phyloP scores from a whole-genome alignment of 2,113 vertebrate genomes.

The Myanophis thanlyinensis region DNA sequence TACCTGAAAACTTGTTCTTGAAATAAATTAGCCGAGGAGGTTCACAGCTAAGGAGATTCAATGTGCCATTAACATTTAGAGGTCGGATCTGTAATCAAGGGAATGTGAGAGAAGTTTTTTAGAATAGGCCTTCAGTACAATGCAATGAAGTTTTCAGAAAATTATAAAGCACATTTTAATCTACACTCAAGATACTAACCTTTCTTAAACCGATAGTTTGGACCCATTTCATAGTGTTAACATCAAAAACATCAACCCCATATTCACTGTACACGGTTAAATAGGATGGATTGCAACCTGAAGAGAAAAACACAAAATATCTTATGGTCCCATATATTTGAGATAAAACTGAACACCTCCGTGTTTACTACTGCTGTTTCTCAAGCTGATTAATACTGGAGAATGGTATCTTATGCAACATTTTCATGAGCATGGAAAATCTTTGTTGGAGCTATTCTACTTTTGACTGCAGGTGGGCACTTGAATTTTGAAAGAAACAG shows the following conservation, averaged over 20 bases:
- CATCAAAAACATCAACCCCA: slow-evolving; percentile 92
- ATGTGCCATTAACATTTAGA: slow-evolving; percentile 85
- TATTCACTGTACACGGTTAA: slow-evolving; percentile 95
- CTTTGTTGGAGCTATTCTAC: not conserved
- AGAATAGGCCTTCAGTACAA: slow-evolving; percentile 20
- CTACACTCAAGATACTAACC: slow-evolving; percentile 65
- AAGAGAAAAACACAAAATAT: slow-evolving; percentile 32
- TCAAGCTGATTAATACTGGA: not conserved
- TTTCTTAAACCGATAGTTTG: slow-evolving; percentile 92
- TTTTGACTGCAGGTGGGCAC: not conserved
- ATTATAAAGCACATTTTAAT: not conserved
- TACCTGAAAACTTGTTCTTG: slow-evolving; percentile 85
- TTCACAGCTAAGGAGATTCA: slow-evolving; percentile 90
- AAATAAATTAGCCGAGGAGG: slow-evolving; percentile 91
- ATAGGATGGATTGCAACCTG: slow-evolving; percentile 88
- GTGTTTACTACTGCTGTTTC: not conserved
- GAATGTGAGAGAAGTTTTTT: slow-evolving; percentile 24
- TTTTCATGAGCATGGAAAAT: not conserved
- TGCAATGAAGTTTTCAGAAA: not conserved
- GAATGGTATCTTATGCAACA: not conserved
- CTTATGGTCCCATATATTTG: not conserved
- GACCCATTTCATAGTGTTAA: slow-evolving; percentile 90
- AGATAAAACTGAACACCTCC: not conserved
- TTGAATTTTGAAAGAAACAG: not conserved
- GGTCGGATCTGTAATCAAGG: slow-evolving; percentile 81